Evolutionary conservation across 1,140 invertebrate species (phyloP), one percentile per base, ranked within the genome.

Genomic region (Tyrophagus putrescentiae): DNA sequence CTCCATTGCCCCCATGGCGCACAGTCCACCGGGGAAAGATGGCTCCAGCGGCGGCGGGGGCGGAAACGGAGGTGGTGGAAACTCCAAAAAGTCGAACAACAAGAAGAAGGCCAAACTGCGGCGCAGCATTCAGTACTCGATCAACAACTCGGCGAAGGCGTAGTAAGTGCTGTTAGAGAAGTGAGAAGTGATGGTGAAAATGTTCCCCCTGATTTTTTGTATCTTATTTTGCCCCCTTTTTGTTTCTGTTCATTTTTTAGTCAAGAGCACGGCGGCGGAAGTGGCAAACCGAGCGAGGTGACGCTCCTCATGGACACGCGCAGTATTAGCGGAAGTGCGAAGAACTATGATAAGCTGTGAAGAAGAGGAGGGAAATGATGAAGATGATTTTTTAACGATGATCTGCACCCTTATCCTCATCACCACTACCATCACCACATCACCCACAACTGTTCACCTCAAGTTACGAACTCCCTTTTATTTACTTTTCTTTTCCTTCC

Each of bases 1-100:
- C 62, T 96, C 90, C 0, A 91, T 99, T 25, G 92, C 91, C 9
- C 95, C 95, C 0, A 81, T 98, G 9, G 21, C 45, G 9, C 45
- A 48, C 31, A 7, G 31, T 13, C 9, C 45, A 9, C 13, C 52
- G 27, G 9, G n/a, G 3, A 3, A 1, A 2, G 16, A 13, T n/a
- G 25, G 9, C 18, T 27, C 13, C 11, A 54, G 21, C 25, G 13
- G 27, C 4, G 3, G 7, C 32, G 13, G 18, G 18, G 28, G 25
- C n/a, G n/a, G n/a, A 13, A 27, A 27, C 13, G 23, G 25, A 3
- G 13, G 52, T 32, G 52, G 13, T 36, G 13, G n/a, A 29, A 23
- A 18, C 27, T 16, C 16, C 13, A 52, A 52, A 27, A 54, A 54
- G 27, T 42, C 50, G 62, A 59, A 60, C n/a, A 34, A 25, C 28